These are phyloP conservation scores for Dryomyza anilis DNA, from an alignment of 2,888 invertebrate genomes.

Conservation along the genomic window DNA sequence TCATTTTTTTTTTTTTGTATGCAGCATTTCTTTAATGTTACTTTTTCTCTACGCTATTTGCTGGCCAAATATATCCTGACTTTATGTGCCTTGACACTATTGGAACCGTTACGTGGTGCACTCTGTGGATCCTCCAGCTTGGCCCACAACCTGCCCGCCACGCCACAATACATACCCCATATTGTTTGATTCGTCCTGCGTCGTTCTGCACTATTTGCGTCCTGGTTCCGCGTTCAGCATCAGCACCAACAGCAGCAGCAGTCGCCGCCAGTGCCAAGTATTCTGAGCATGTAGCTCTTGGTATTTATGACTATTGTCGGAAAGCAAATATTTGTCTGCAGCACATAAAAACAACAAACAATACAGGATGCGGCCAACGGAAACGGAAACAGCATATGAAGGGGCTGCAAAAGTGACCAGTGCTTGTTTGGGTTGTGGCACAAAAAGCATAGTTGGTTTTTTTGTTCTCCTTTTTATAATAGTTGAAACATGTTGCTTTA, in stretches of 20 bases:
- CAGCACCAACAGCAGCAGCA: no score
- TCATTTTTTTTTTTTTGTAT: no score
- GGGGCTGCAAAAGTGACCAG: conserved; percentile 38
- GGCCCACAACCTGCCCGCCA: no score
- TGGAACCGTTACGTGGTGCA: conserved; percentile 4
- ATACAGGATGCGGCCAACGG: conserved; percentile 46
- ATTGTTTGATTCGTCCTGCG: no score
- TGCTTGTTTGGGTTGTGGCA: no score
- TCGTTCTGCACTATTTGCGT: conserved; percentile 14
- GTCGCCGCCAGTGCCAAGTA: conserved; percentile 51
- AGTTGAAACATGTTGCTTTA: no score
- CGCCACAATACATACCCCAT: no score
- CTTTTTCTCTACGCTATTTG: background rate
- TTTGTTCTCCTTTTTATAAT: no score
- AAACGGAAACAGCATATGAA: conserved; percentile 55
- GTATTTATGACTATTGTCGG: conserved; percentile 61
- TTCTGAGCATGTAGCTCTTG: conserved; percentile 60
- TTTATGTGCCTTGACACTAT: conserved; percentile 14
- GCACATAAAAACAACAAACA: conserved; percentile 57
- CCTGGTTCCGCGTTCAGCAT: conserved; percentile 22
- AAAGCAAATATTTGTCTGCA: conserved; percentile 62
- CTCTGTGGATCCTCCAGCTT: conserved; percentile 14
- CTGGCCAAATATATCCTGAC: conserved; percentile 3
- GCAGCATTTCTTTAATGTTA: background rate
- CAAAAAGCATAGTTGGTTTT: background rate